Evolutionary conservation across 2,113 vertebrate species (phyloP), one percentile per base, ranked within the genome.

Genomic region (Polypterus senegalus): DNA sequence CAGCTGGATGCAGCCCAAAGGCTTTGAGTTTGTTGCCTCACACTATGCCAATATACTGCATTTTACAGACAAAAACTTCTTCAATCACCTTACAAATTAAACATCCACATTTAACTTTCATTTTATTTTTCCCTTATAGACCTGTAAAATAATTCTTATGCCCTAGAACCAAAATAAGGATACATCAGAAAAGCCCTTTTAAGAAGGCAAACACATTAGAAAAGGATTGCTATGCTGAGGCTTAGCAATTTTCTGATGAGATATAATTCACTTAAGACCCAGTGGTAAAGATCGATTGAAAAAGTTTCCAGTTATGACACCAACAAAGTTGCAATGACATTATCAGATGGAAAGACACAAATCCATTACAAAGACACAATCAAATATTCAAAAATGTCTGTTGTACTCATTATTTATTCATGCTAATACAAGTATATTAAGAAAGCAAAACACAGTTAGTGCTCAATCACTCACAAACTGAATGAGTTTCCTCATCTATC

Each of bases 361-460:
- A 91, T 89, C 91, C 85, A 91, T 94, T 92, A 91, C 71, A 72
- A 82, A 88, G 86, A 87, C 90, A 84, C 90, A 95, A 97, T 96
- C 92, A 92, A 93, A 97, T 96, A 94, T 96, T 89, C 89, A 91
- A 89, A 90, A 88, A 88, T 88, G 88, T 80, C 85, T 79, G 86
- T 87, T 85, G 85, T 71, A 66, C 83, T 91, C 84, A 90, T 96
- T 93, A 94, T 89, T 97, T 97, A 96, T 95, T 92, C 90, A 92
- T 91, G 90, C 88, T 94, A 95, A 97, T 94, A 94, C 82, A 88
- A 93, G 92, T 92, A 94, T 94, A 96, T 92, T 93, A 94, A 94
- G 92, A 92, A 91, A 94, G 89, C 90, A 92, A 92, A 94, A 90
- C 88, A 87, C 88, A 86, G 86, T 93, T 90, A 86, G 87, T 70